Evolutionary conservation across 2,888 invertebrate species (phyloP), one percentile per base, ranked within the genome.

Genomic region (Erebia palarica): DNA sequence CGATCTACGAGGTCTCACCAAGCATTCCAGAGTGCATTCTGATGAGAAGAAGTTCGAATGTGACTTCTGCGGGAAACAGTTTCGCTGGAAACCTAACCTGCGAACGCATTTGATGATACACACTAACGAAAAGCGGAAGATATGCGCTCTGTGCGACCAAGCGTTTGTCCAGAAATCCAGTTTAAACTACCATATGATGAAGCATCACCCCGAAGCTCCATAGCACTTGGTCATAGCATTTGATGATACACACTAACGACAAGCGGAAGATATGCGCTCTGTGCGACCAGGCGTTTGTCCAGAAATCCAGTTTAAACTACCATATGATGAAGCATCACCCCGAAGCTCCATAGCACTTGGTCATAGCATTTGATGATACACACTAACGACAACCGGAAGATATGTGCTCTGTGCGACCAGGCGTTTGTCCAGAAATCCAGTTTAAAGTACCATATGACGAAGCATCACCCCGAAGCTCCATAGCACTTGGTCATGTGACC

Each of bases 151-250:
- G 0, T 92, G 92, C 67, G 85, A 89, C 0, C 88, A 91, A 71
- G 89, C 91, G 53, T 94, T 92, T 71, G 91, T 91, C 0, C 91
- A 92, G 74, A 92, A 92, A 74, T 88, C 92, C 0, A 92, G 92
- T 73, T 75, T 91, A 71, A 92, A 92, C 73, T 92, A 90, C 73
- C 91, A 92, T 53, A 91, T 92, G 92, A 63, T 14, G 63, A 63
- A 47, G 14, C 21, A 63, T 8, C 63, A 63, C 21, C 63, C 63
- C 3, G 63, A 49, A 63, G 21, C 21, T 13, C 16, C 14, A 9
- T 61, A 18, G 47, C 13, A 49, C 16, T 18, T 53, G 14, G 14
- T 10, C 51, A 11, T 21, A 21, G 21, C 55, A 55, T 11, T 10
- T 55, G 18, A 18, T 10, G 57, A 57, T 21, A 18, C 57, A 57